Conservation (phyloP, 2,113 vertebrate species). For the Brienomyrus brachyistius region DNA sequence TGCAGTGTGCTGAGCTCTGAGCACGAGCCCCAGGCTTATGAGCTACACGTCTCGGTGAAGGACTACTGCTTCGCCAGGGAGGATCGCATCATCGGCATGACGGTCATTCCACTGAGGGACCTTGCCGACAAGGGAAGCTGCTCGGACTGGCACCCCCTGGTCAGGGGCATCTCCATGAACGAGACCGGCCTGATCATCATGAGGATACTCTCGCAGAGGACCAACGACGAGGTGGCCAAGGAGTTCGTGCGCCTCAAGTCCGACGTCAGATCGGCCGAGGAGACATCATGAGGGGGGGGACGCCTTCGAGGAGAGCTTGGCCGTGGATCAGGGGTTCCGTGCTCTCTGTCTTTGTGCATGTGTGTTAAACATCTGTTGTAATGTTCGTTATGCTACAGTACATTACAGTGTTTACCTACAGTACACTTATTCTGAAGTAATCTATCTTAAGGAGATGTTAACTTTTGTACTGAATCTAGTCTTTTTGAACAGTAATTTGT, state of each 20-base stretch:
- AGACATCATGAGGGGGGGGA: conserved; percentile 58
- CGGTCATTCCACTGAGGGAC: conserved; percentile 80
- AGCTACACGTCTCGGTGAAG: conserved; percentile 90
- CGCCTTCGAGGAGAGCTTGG: not conserved
- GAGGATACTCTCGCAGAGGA: conserved; percentile 95
- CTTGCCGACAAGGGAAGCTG: conserved; percentile 73
- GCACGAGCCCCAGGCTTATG: conserved; percentile 77
- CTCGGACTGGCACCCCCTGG: conserved; percentile 74
- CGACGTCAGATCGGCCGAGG: conserved; percentile 79
- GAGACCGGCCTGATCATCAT: conserved; percentile 93
- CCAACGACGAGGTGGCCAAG: conserved; percentile 88
- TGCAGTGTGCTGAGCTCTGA: conserved; percentile 78
- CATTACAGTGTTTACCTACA: conserved; percentile 85
- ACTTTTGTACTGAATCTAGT: conserved; percentile 78
- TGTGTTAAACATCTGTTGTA: conserved; percentile 88
- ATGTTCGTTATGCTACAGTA: conserved; percentile 81
- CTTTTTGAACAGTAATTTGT: conserved; percentile 82
- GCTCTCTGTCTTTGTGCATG: conserved; percentile 79
- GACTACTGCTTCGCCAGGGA: conserved; percentile 98
- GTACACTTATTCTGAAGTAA: conserved; percentile 75
- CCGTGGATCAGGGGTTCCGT: conserved; percentile 41
- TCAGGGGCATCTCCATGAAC: conserved; percentile 75
- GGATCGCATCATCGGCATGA: conserved; percentile 85
- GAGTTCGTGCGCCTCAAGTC: conserved; percentile 97
- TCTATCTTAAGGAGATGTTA: conserved; percentile 71